Conservation (phyloP, 2,888 invertebrate genomes). For the Drosophila glabriapex region DNA sequence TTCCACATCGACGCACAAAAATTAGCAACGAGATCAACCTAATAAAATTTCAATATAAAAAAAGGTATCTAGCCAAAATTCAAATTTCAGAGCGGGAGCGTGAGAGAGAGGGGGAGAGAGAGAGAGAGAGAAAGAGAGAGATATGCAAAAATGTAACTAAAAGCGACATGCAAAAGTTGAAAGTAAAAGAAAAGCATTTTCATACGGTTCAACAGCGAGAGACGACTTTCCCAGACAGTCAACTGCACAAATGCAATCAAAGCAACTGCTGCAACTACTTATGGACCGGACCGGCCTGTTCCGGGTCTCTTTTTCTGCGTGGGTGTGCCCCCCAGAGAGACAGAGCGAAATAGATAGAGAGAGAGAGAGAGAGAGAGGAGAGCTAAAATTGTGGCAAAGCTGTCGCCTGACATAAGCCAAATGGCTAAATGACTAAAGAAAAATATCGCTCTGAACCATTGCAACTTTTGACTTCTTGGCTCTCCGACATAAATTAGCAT, state of each 20-base stretch:
- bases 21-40: slow-evolving; percentile 75
- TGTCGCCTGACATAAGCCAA: slow-evolving; percentile 47
- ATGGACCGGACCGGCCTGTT: slow-evolving; percentile 41
- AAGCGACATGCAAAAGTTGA: slow-evolving; percentile 73
- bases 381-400: slow-evolving; percentile 13
- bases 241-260: slow-evolving; percentile 49
- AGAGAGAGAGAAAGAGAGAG: slow-evolving; percentile 26
- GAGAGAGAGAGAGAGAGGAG: neutral
- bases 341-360: neutral
- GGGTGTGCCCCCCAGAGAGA: slow-evolving; percentile 59
- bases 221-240: slow-evolving; percentile 73
- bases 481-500: neutral
- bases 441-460: slow-evolving; percentile 18
- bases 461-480: slow-evolving; percentile 29
- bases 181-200: slow-evolving; percentile 81
- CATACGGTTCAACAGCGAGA: slow-evolving; percentile 26
- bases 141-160: slow-evolving; percentile 33
- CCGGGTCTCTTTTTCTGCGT: slow-evolving; percentile 45
- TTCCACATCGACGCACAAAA: slow-evolving; percentile 77
- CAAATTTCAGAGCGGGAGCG: slow-evolving; percentile 47
- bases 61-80: slow-evolving; percentile 41
- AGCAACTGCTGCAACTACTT: slow-evolving; percentile 42
- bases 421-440: slow-evolving; percentile 36
- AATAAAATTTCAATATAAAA: slow-evolving; percentile 63
- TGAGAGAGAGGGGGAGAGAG: slow-evolving; percentile 29